Evolutionary conservation across 2,113 vertebrate species (phyloP).

Genomic region (Oryzias celebensis): DNA sequence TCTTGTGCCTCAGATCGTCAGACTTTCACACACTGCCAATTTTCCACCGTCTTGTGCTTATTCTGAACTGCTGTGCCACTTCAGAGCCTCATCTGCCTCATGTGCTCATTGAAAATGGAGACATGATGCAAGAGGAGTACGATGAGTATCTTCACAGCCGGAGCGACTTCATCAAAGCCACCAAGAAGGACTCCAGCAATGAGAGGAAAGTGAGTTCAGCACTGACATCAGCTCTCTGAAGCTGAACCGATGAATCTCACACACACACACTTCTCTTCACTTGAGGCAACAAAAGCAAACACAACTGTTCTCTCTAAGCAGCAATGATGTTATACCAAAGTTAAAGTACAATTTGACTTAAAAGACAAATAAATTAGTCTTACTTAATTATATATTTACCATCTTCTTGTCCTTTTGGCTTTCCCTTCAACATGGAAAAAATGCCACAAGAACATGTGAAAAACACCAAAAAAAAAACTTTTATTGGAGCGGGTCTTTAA

Average conservation of each 20-base stretch:
- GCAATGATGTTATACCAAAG: no score
- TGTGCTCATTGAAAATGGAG: constrained; percentile 87
- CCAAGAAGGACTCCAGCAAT: constrained; percentile 85
- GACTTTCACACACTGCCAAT: constrained; percentile 10
- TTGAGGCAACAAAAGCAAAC: not conserved
- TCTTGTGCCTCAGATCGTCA: not conserved
- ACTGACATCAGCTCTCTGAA: not conserved
- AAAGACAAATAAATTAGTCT: no score
- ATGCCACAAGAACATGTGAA: no score
- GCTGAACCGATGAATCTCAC: constrained; percentile 5
- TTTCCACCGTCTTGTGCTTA: constrained; percentile 16
- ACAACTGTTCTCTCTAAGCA: no score
- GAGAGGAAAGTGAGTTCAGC: constrained; percentile 84
- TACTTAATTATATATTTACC: no score
- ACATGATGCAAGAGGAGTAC: constrained; percentile 89
- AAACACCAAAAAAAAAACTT: no score
- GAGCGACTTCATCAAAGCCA: constrained; percentile 88
- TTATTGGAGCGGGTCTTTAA: no score
- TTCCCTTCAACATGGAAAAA: no score
- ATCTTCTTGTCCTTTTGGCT: no score
- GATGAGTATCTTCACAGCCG: constrained; percentile 86
- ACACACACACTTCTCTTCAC: not conserved
- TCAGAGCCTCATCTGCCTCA: constrained; percentile 91
- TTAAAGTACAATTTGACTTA: no score
- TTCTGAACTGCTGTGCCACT: constrained; percentile 23